These are phyloP conservation scores for Jacana jacana DNA, from an alignment of 2,113 vertebrate species.

Conservation along the genomic window DNA sequence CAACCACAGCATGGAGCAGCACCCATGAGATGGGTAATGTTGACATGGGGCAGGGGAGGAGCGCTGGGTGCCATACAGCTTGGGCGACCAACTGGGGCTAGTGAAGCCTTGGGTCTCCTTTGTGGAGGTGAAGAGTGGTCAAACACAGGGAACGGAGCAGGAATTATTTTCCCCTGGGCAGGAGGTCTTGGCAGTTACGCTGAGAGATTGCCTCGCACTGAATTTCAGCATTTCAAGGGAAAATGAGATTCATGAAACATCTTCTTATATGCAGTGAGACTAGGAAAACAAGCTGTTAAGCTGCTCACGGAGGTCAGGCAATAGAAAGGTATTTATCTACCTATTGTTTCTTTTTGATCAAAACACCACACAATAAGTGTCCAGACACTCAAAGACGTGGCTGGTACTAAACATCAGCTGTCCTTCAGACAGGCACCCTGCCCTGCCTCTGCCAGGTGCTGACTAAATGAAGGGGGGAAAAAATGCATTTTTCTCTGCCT, in stretches of 20 bases:
- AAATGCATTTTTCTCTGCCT: not conserved
- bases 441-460: not conserved
- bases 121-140: not conserved
- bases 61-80: not conserved
- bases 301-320: not conserved
- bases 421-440: not conserved
- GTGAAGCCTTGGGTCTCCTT: not conserved
- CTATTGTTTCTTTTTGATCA: conserved; percentile 10
- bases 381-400: not conserved
- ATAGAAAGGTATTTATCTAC: not conserved
- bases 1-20: fast-evolving
- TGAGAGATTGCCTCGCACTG: not conserved
- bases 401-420: not conserved
- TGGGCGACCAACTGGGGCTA: not conserved
- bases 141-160: not conserved
- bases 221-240: not conserved
- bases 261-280: not conserved
- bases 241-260: not conserved
- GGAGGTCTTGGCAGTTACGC: not conserved
- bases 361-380: not conserved
- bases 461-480: not conserved
- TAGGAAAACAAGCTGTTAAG: not conserved
- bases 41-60: not conserved
- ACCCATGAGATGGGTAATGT: not conserved
- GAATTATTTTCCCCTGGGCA: not conserved